A percentile compares a stretch with the other conserved stretches of the same genome.
These are phyloP conservation scores for Cantharis lateralis DNA, from an alignment of 2,888 invertebrate species.

Conservation along the genomic window DNA sequence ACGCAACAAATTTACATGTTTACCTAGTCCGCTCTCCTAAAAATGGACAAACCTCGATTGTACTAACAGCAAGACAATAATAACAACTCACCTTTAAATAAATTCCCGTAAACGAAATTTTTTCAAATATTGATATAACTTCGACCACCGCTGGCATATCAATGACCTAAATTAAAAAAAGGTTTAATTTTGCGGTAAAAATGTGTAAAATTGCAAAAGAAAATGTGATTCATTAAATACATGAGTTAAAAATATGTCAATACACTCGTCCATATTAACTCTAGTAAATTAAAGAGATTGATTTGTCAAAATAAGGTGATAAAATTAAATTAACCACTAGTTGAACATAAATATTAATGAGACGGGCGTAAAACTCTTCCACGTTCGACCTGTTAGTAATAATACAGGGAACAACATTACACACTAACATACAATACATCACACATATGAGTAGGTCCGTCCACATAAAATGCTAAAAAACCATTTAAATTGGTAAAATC, in stretches of 20 bases:
- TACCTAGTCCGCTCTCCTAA: constrained; percentile 92
- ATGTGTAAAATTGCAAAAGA: neutral
- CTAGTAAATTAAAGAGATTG: neutral
- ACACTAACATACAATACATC: constrained; percentile 2
- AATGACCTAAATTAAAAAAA: constrained; percentile 72
- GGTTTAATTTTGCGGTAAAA: neutral
- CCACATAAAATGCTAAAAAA: constrained; percentile 12
- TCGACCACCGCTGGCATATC: constrained; percentile 92
- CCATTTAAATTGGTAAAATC: constrained; percentile 50
- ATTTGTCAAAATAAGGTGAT: neutral
- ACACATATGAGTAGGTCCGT: neutral
- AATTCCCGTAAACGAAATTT: constrained; percentile 88
- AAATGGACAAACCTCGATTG: neutral
- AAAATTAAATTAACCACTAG: neutral
- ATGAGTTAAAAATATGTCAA: constrained; percentile 14
- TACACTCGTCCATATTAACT: constrained; percentile 1
- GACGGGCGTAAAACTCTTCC: neutral
- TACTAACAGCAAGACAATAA: neutral
- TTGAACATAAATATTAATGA: neutral
- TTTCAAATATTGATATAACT: constrained; percentile 91
- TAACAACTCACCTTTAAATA: constrained; percentile 75
- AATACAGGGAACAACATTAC: neutral
- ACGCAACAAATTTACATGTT: constrained; percentile 89
- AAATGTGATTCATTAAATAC: neutral
- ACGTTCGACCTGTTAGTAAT: neutral